phyloP scores from a whole-genome alignment of 2,797 vertebrate genomes.

The Tragelaphus eurycerus region DNA sequence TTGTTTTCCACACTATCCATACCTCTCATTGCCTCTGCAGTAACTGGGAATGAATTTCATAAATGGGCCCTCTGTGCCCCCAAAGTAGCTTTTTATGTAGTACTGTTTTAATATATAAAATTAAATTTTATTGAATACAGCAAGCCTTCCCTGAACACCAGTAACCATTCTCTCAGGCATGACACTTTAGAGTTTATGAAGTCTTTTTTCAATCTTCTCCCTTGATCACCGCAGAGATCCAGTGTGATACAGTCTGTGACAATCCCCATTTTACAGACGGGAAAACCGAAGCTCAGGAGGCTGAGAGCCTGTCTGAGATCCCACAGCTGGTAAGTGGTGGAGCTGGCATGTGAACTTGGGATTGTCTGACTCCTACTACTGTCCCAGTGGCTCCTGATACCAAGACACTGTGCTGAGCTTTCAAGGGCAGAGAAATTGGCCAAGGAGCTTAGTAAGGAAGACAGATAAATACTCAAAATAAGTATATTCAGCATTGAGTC shows the following conservation, averaged over 20 bases:
- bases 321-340: background rate
- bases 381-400: fast-evolving
- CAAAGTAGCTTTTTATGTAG: constrained; percentile 4
- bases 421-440: background rate
- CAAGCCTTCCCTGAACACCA: background rate
- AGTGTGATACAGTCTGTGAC: background rate
- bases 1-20: background rate
- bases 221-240: background rate
- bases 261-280: background rate
- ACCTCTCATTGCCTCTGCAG: background rate
- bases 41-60: background rate
- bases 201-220: background rate
- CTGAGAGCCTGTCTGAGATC: background rate
- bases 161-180: background rate
- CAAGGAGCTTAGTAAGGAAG: background rate
- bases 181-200: background rate
- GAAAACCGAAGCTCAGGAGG: background rate
- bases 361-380: background rate
- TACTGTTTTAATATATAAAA: constrained; percentile 19
- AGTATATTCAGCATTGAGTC: background rate
- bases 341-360: background rate
- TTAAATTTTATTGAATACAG: constrained; percentile 33
- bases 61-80: background rate
- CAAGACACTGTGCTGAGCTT: background rate
- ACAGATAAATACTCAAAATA: background rate